Percentiles rank a stretch among this genome's conserved stretches.
Evolutionary conservation across 2,113 vertebrate genomes (phyloP).

Genomic region (Petaurus breviceps): DNA sequence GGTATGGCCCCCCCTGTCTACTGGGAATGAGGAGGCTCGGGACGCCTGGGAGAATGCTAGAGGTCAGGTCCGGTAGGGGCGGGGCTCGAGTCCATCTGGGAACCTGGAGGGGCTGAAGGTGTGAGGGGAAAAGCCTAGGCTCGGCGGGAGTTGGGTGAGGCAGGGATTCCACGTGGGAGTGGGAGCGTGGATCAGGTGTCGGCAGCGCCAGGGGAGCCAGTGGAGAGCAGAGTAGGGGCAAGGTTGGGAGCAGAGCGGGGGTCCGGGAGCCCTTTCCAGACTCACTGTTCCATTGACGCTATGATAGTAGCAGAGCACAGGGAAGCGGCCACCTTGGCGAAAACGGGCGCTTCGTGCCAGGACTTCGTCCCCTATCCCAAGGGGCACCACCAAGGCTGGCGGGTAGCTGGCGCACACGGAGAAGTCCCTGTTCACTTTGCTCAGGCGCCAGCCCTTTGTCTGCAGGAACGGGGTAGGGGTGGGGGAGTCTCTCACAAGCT

Average conservation of each 20-base stretch:
- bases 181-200: too few species aligned
- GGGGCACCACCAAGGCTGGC: slow-evolving; percentile 83
- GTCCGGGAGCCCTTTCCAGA: accelerated
- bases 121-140: neutral
- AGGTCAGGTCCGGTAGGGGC: neutral
- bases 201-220: neutral
- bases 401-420: slow-evolving; percentile 87
- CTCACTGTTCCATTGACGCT: slow-evolving; percentile 85
- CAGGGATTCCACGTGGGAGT: accelerated
- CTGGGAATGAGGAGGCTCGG: neutral
- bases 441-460: slow-evolving; percentile 89
- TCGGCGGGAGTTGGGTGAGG: accelerated
- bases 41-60: neutral
- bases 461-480: slow-evolving; percentile 46
- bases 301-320: slow-evolving; percentile 89
- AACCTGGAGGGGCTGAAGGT: neutral
- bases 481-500: neutral
- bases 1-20: neutral
- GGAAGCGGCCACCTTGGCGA: slow-evolving; percentile 89
- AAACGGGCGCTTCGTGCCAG: slow-evolving; percentile 85
- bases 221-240: accelerated
- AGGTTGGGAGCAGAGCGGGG: neutral
- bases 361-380: slow-evolving; percentile 72
- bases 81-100: neutral
- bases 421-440: slow-evolving; percentile 86